phyloP scores from a whole-genome alignment of 2,888 invertebrate genomes.

The Tinea trinotella region DNA sequence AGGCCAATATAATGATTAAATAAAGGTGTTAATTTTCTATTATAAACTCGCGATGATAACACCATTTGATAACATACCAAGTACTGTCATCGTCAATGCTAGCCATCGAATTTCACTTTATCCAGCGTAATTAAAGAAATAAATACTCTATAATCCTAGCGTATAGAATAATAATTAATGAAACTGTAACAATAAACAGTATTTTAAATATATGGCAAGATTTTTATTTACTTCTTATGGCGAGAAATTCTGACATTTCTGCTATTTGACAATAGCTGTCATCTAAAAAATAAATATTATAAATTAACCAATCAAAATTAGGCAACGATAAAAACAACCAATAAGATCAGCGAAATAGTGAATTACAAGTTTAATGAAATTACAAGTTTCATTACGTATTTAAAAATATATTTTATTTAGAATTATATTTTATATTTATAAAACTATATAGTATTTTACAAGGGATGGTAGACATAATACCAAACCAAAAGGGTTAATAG shows the following conservation, averaged over 20 bases:
- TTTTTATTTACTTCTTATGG: too few species aligned
- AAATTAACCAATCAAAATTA: background rate
- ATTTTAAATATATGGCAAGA: background rate
- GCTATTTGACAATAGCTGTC: background rate
- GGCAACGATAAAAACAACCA: background rate
- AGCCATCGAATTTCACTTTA: conserved; percentile 52
- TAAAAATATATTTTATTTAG: too few species aligned
- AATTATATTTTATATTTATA: too few species aligned
- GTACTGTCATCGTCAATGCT: conserved; percentile 74
- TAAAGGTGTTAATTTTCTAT: background rate
- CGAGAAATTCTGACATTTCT: too few species aligned
- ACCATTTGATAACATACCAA: conserved; percentile 50
- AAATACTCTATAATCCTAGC: background rate
- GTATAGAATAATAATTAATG: background rate
- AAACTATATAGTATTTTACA: too few species aligned
- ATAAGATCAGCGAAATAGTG: too few species aligned
- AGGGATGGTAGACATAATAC: too few species aligned
- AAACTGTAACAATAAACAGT: background rate
- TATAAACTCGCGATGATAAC: background rate
- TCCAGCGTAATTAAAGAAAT: background rate
- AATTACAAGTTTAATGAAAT: too few species aligned
- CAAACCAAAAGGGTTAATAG: too few species aligned
- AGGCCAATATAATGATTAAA: background rate
- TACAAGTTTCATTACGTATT: too few species aligned
- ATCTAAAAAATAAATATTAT: background rate